These are phyloP conservation scores for Hucho hucho DNA, from an alignment of 2,113 vertebrate species.

Conservation along the genomic window DNA sequence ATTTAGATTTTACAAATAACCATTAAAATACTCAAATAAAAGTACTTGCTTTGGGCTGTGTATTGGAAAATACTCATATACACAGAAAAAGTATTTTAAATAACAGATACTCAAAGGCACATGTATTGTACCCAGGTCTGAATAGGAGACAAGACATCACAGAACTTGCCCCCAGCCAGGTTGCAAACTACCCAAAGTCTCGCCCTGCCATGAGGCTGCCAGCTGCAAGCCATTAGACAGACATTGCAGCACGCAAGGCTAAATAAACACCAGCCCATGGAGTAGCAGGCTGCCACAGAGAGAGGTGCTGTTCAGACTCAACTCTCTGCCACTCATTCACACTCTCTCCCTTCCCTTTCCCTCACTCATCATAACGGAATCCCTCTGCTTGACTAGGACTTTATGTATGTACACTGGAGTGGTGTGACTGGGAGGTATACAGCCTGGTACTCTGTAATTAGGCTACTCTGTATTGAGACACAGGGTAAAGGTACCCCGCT, in stretches of 20 bases:
- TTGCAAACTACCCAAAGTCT: conserved; percentile 22
- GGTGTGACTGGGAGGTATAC: background rate
- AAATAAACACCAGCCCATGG: conserved; percentile 50
- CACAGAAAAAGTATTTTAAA: too few relatives aligned
- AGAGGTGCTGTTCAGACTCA: conserved; percentile 21
- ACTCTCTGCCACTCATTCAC: background rate
- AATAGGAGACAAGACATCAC: conserved; percentile 9
- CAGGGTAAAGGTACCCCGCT: background rate
- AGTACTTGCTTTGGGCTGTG: too few relatives aligned
- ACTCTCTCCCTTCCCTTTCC: background rate
- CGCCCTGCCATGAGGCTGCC: background rate
- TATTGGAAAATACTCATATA: too few relatives aligned
- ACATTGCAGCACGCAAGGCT: conserved; percentile 54
- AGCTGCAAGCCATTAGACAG: conserved; percentile 32
- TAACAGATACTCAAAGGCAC: too few relatives aligned
- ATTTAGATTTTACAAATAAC: too few relatives aligned
- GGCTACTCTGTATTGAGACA: background rate
- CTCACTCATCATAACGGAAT: background rate
- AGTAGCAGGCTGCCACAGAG: conserved; percentile 28
- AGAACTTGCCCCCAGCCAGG: background rate
- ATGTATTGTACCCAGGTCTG: background rate
- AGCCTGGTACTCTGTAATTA: background rate
- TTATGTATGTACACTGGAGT: background rate
- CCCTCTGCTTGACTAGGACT: background rate
- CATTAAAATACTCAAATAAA: too few relatives aligned